Evolutionary conservation across 2,113 vertebrate genomes (phyloP).

Genomic region (Epinephelus moara): DNA sequence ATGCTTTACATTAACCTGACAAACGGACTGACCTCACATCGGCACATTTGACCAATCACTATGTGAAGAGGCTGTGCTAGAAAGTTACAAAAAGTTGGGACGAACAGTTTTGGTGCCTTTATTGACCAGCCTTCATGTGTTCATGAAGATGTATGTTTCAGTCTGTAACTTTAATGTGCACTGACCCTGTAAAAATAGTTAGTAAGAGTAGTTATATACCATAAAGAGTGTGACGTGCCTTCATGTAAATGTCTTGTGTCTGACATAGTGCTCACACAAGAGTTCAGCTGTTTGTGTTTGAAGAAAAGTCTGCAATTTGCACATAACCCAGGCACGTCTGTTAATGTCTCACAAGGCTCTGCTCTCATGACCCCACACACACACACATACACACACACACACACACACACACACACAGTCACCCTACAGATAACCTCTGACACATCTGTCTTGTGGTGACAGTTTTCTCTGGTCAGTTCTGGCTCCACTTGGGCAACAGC

Average conservation of each 20-base stretch:
- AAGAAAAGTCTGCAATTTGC: neutral
- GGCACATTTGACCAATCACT: neutral
- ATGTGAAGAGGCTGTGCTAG: neutral
- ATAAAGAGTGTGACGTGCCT: neutral
- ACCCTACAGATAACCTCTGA: slow-evolving; percentile 29
- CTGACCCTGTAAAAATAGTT: too few relatives aligned
- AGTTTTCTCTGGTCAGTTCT: slow-evolving; percentile 4
- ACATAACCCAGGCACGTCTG: neutral
- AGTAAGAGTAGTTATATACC: neutral
- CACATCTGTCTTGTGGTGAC: slow-evolving; percentile 28
- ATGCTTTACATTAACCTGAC: neutral
- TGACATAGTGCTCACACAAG: neutral
- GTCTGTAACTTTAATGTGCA: too few relatives aligned
- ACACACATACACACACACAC: too few relatives aligned
- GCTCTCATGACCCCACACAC: neutral
- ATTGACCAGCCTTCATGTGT: neutral
- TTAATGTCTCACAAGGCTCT: too few relatives aligned
- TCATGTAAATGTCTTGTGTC: neutral
- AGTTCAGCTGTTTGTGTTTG: neutral
- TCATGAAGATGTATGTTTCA: too few relatives aligned
- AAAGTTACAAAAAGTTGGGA: neutral
- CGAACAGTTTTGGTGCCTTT: neutral
- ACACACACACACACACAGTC: neutral
- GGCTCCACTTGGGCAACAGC: neutral
- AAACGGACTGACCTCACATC: neutral